Base-by-base conservation (phyloP, 1,140 invertebrate species). In the Drosophila setifemur region DNA sequence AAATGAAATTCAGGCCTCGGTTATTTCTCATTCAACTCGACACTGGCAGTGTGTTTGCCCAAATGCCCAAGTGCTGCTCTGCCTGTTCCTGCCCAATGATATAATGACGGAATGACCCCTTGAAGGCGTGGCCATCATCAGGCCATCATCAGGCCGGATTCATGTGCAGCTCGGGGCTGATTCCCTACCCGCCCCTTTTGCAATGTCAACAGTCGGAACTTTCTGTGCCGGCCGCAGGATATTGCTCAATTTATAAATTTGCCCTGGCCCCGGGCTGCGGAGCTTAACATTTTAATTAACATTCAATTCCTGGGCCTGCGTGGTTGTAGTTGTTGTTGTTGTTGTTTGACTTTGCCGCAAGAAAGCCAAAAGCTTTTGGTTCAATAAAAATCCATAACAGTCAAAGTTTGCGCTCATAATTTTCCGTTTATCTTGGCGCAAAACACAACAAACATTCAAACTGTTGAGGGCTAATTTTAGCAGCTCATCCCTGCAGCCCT, bases 301-400 rank as follows among this genome's bases (percentile, higher is more conserved):
- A 68, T 67, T 53, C 52, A 67, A 54, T 68, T 48, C 35, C 37
- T 45, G 16, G n/a, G 26, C 29, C 48, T 16, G 44, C 19, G n/a
- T n/a, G n/a, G n/a, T n/a, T n/a, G n/a, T n/a, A n/a, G n/a, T n/a
- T n/a, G n/a, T n/a, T 19, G 21, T 25, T 2, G 19, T 16, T 14
- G 12, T 39, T 54, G 37, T 74, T 73, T 48, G 54, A 40, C 12
- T 45, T 61, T 11, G 29, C 45, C 33, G 18, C 37, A 70, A 42
- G 68, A 64, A 72, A 26, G 43, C 39, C 50, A 60, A 77, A 47
- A 53, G 60, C 58, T 25, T 57, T 39, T 64, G 57, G 64, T 50
- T 70, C 58, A 54, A 75, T 75, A 75, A 75, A 75, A 75, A 76
- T 76, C 50, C 68, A 66, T 70, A 74, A 55, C 45, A 64, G 75